Conservation (phyloP, 2,888 invertebrate species). For the Heteromurus nitidus region DNA sequence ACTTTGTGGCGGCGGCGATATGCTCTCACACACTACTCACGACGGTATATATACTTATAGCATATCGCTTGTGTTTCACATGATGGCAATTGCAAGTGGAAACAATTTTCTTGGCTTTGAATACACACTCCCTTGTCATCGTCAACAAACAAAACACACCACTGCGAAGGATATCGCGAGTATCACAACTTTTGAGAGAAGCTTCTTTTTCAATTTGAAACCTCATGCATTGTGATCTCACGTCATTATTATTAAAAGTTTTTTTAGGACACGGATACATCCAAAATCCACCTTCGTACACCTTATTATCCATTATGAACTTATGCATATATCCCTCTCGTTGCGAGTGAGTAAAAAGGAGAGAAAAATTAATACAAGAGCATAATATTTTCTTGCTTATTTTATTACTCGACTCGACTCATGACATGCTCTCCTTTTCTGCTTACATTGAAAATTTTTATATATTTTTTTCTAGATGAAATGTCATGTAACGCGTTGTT, state of each 20-base stretch:
- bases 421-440: slow-evolving; percentile 46
- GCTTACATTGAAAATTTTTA: not conserved
- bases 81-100: too few species aligned
- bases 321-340: not conserved
- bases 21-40: too few species aligned
- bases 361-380: slow-evolving; percentile 40
- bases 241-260: slow-evolving; percentile 39
- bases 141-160: not conserved
- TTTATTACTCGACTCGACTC: slow-evolving; percentile 5
- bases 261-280: slow-evolving; percentile 49
- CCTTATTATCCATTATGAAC: not conserved
- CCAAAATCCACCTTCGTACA: not conserved
- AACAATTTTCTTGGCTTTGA: slow-evolving; percentile 13
- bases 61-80: too few species aligned
- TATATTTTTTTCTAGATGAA: too few species aligned
- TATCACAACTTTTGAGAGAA: not conserved
- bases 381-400: not conserved
- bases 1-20: not conserved
- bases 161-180: not conserved
- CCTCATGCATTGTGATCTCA: slow-evolving; percentile 41
- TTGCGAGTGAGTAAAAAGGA: not conserved
- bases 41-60: too few species aligned
- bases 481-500: not conserved
- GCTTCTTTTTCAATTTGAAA: slow-evolving; percentile 38
- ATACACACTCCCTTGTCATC: slow-evolving; percentile 21